These are phyloP conservation scores for Axea sp. DNA, from an alignment of 2,888 invertebrate species.

Conservation along the genomic window DNA sequence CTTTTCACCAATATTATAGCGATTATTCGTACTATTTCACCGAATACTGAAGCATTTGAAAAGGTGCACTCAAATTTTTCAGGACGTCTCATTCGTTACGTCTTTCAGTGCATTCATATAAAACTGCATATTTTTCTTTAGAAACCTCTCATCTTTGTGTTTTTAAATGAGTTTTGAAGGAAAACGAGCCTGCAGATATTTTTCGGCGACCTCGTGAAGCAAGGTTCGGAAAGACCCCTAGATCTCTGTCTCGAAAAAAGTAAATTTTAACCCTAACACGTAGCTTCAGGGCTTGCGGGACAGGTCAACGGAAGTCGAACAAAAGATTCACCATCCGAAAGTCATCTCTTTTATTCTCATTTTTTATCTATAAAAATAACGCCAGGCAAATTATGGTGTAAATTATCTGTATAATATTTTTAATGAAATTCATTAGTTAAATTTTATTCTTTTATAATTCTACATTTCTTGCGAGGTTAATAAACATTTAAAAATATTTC, in stretches of 20 bases:
- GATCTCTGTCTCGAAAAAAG: constrained; percentile 22
- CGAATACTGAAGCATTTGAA: constrained; percentile 7
- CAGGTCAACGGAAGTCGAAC: constrained; percentile 45
- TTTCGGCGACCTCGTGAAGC: constrained; percentile 8
- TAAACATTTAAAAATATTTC: too few relatives aligned
- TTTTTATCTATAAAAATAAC: too few relatives aligned
- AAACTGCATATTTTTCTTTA: constrained; percentile 23
- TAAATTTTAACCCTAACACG: constrained; percentile 33
- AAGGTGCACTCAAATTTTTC: constrained; percentile 14
- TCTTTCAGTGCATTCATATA: constrained; percentile 17
- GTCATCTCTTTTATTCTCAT: constrained; percentile 14
- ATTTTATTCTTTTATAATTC: too few relatives aligned
- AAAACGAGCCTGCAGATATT: constrained; percentile 41
- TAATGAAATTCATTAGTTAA: too few relatives aligned
- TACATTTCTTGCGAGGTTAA: too few relatives aligned
- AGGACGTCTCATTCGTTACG: too few relatives aligned
- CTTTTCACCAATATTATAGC: neutral
- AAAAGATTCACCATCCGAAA: constrained; percentile 21
- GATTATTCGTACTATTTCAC: constrained; percentile 6
- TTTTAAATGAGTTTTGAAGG: constrained; percentile 37
- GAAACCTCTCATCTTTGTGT: constrained; percentile 18
- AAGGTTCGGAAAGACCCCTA: constrained; percentile 7
- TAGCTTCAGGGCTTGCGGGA: constrained; percentile 19
- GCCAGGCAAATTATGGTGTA: too few relatives aligned
- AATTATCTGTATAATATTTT: too few relatives aligned